Percentiles rank a stretch among this genome's conserved stretches.
Evolutionary conservation across 2,797 vertebrate species (phyloP).

Genomic region (Falco biarmicus): DNA sequence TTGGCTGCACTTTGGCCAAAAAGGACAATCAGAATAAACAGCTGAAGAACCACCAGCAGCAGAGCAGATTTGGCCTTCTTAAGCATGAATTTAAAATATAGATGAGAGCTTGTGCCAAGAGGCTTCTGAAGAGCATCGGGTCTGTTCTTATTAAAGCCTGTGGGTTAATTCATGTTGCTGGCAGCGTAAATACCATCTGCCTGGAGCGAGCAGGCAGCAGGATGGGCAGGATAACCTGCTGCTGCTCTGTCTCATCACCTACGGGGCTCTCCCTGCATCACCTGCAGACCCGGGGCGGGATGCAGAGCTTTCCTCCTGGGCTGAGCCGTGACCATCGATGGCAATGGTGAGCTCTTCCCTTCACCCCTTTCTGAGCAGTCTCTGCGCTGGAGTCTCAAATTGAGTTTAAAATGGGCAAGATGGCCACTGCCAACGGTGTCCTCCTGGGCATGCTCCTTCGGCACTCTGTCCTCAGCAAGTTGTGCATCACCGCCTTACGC

Average conservation of each 20-base stretch:
- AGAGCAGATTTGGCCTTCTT: background rate
- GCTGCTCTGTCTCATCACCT: background rate
- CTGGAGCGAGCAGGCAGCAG: background rate
- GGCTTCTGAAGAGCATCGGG: background rate
- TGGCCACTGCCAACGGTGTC: background rate
- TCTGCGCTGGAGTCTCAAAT: background rate
- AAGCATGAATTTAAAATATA: background rate
- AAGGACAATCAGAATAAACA: background rate
- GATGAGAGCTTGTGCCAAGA: constrained; percentile 9
- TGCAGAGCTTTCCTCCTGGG: background rate
- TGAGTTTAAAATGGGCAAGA: background rate
- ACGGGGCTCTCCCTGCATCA: background rate
- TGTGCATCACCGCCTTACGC: background rate
- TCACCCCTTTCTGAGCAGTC: background rate
- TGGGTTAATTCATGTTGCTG: background rate
- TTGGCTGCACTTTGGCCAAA: background rate
- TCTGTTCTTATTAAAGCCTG: background rate
- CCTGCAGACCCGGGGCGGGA: background rate
- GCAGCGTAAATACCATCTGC: background rate
- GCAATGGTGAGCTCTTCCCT: background rate
- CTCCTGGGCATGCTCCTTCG: fast-evolving
- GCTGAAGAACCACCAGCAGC: background rate
- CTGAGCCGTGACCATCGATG: background rate
- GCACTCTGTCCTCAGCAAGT: fast-evolving
- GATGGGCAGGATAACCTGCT: background rate